Conservation (phyloP, 2,797 vertebrate species). For the Falco columbarius region DNA sequence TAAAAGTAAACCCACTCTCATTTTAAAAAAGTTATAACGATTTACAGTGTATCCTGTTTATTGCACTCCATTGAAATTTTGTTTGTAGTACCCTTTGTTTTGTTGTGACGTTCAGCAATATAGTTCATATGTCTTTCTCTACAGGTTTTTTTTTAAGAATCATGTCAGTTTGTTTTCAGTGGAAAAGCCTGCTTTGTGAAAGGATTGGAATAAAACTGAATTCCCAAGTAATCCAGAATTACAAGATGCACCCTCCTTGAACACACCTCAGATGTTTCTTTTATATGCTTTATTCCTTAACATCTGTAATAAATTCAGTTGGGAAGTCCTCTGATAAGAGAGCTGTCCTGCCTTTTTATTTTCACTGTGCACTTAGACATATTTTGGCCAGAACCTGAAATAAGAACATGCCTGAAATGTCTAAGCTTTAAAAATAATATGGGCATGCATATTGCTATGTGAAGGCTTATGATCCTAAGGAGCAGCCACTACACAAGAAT, state of each 20-base stretch:
- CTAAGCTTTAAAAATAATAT: neutral
- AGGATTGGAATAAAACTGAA: neutral
- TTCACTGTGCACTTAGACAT: neutral
- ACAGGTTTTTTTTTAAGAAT: neutral
- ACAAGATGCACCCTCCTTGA: neutral
- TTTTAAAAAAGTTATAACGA: neutral
- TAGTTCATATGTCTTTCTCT: neutral
- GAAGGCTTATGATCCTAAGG: rapidly evolving
- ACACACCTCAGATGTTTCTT: neutral
- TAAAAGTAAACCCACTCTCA: neutral
- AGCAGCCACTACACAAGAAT: neutral
- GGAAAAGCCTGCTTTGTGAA: neutral
- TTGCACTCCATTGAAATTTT: neutral
- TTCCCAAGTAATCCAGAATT: neutral
- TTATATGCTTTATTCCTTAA: neutral
- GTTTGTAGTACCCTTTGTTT: neutral
- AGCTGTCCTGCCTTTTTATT: neutral
- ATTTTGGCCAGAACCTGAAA: neutral
- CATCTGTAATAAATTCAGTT: neutral
- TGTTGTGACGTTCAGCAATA: neutral
- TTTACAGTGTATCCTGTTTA: neutral
- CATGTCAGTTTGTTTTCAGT: neutral
- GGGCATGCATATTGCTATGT: rapidly evolving
- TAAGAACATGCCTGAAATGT: neutral
- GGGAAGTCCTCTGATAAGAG: neutral